Evolutionary conservation across 2,113 vertebrate genomes (phyloP).

Genomic region (Etia nguti): DNA sequence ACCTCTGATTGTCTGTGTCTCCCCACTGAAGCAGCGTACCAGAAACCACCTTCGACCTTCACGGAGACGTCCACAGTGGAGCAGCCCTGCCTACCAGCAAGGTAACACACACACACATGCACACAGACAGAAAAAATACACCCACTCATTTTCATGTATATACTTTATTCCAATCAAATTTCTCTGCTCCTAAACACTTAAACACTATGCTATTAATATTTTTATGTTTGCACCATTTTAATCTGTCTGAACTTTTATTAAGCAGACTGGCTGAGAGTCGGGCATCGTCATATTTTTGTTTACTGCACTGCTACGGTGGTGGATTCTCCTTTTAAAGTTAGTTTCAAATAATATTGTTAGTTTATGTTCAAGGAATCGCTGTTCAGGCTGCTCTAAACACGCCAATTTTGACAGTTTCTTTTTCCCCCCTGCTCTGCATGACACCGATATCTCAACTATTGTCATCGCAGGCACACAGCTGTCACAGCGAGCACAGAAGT

Average conservation of each 20-base stretch:
- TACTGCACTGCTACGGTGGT: not conserved
- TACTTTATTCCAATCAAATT: not conserved
- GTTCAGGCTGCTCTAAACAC: not conserved
- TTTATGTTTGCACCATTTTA: not conserved
- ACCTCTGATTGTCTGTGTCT: slow-evolving; percentile 18
- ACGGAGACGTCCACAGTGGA: slow-evolving; percentile 88
- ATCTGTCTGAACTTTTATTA: not conserved
- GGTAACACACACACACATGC: slow-evolving; percentile 64
- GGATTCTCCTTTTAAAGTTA: not conserved
- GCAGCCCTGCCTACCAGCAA: slow-evolving; percentile 85
- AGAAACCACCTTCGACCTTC: slow-evolving; percentile 93
- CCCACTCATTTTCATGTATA: not conserved
- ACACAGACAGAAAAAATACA: not conserved
- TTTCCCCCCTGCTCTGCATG: not conserved
- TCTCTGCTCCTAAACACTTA: not conserved
- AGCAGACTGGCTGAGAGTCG: not conserved
- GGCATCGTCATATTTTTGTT: not conserved
- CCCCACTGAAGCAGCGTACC: slow-evolving; percentile 75
- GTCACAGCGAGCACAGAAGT: not conserved
- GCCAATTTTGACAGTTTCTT: not conserved
- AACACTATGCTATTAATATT: not conserved
- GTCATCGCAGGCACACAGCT: not conserved
- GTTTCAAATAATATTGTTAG: not conserved
- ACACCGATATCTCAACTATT: not conserved
- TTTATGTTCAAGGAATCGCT: not conserved